These are phyloP conservation scores for Solea senegalensis DNA, from an alignment of 2,113 vertebrate genomes.

Conservation along the genomic window DNA sequence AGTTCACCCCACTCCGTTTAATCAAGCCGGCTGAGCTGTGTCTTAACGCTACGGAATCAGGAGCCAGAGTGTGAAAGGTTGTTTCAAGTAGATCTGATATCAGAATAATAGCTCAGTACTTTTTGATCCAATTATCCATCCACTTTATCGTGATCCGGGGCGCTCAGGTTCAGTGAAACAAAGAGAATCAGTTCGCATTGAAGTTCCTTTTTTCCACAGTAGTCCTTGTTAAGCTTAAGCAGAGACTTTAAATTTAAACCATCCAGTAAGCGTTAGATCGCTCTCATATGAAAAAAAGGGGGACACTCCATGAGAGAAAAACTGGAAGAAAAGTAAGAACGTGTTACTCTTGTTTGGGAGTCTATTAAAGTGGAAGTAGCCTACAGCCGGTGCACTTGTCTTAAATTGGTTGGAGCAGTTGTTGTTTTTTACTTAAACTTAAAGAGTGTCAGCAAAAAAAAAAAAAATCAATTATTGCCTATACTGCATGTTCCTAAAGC, in stretches of 20 bases:
- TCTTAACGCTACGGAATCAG: constrained; percentile 19
- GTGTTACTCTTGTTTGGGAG: too few relatives aligned
- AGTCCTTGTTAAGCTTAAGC: too few relatives aligned
- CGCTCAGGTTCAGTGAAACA: not conserved
- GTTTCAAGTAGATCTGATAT: constrained; percentile 14
- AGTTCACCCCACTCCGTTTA: constrained; percentile 30
- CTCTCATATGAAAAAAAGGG: too few relatives aligned
- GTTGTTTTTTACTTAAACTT: not conserved
- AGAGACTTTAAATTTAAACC: constrained; percentile 43
- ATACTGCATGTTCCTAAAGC: constrained; percentile 1
- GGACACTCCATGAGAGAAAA: too few relatives aligned
- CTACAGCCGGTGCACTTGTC: too few relatives aligned
- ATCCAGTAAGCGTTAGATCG: constrained; percentile 25
- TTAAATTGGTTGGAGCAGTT: too few relatives aligned
- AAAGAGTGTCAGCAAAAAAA: constrained; percentile 1
- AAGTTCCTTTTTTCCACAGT: too few relatives aligned
- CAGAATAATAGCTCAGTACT: constrained; percentile 9
- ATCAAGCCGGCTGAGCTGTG: constrained; percentile 23
- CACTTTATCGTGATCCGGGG: not conserved
- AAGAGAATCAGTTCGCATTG: not conserved
- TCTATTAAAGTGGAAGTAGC: too few relatives aligned
- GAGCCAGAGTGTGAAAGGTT: not conserved
- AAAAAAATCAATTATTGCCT: constrained; percentile 24
- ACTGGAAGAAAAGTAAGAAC: too few relatives aligned
- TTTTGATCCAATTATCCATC: constrained; percentile 24